A percentile compares a stretch with the other conserved stretches of the same genome.
Conservation (phyloP, 2,797 vertebrate genomes). For the Gastrophryne carolinensis region DNA sequence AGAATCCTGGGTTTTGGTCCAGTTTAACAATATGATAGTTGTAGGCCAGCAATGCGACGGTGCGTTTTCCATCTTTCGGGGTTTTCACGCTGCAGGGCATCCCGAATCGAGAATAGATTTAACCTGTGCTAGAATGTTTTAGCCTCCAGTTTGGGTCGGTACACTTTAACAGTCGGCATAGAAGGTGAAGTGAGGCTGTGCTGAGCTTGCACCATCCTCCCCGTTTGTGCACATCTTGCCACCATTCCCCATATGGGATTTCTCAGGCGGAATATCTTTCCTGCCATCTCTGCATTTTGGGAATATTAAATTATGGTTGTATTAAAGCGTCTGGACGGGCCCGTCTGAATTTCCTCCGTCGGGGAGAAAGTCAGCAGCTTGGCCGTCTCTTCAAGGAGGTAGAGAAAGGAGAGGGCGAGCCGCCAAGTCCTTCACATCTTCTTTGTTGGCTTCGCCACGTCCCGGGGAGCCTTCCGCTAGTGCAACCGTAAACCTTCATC, state of each 20-base stretch:
- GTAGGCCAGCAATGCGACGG: too few species aligned
- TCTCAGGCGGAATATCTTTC: slow-evolving; percentile 2
- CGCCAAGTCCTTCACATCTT: slow-evolving; percentile 40
- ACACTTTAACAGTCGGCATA: background rate
- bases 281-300: slow-evolving; percentile 5
- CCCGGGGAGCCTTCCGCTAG: background rate
- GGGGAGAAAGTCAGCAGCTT: slow-evolving; percentile 45
- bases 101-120: too few species aligned
- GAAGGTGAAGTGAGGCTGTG: background rate
- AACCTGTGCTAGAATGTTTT: too few species aligned
- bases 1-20: too few species aligned
- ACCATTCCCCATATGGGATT: background rate
- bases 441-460: slow-evolving; percentile 20
- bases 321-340: slow-evolving; percentile 38
- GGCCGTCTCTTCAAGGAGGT: slow-evolving; percentile 33
- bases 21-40: too few species aligned
- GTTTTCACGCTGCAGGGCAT: too few species aligned
- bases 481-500: slow-evolving; percentile 29
- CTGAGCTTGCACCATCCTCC: background rate
- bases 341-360: slow-evolving; percentile 46
- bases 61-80: too few species aligned
- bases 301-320: slow-evolving; percentile 41
- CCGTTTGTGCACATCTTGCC: background rate
- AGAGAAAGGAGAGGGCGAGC: background rate
- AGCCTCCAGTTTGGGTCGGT: too few species aligned